Percentiles rank a stretch among this genome's conserved stretches.
These are phyloP conservation scores for Aphaenogaster ashmeadi DNA, from an alignment of 1,140 invertebrate species.

Conservation along the genomic window DNA sequence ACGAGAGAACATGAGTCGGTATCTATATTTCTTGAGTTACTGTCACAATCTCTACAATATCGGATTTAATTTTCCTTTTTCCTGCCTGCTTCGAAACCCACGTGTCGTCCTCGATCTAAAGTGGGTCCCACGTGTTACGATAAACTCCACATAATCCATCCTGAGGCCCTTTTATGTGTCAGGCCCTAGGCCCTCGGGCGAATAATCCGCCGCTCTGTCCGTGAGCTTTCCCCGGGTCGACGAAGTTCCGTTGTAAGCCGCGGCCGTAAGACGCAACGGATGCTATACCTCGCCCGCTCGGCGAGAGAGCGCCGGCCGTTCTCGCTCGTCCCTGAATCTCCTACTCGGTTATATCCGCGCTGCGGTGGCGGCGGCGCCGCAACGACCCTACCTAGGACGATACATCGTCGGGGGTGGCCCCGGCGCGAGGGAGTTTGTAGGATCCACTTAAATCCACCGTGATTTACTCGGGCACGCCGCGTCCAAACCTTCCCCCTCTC, in stretches of 20 bases:
- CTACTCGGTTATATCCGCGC: constrained; percentile 58
- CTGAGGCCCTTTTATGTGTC: constrained; percentile 34
- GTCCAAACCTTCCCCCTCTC: neutral
- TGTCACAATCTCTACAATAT: too few species aligned
- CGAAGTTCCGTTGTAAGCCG: constrained; percentile 59
- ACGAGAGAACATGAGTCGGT: neutral
- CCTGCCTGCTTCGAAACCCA: neutral
- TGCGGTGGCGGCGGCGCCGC: constrained; percentile 65
- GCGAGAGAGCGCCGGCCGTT: constrained; percentile 14
- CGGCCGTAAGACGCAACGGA: constrained; percentile 48
- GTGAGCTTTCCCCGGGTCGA: constrained; percentile 24
- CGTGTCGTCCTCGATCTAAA: neutral
- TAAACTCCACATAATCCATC: constrained; percentile 13
- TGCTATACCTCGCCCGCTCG: neutral
- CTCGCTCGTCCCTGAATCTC: constrained; percentile 56
- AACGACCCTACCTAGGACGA: constrained; percentile 71
- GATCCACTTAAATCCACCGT: constrained; percentile 78
- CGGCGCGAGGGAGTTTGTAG: constrained; percentile 69
- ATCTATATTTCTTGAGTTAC: neutral
- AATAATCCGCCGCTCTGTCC: constrained; percentile 37
- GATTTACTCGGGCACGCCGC: constrained; percentile 74
- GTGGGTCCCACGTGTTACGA: neutral
- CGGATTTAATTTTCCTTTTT: neutral
- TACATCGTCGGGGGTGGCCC: constrained; percentile 66
- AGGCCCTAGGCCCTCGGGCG: constrained; percentile 22